Conservation (phyloP, 2,888 invertebrate species). For the Creontiades dilutus region DNA sequence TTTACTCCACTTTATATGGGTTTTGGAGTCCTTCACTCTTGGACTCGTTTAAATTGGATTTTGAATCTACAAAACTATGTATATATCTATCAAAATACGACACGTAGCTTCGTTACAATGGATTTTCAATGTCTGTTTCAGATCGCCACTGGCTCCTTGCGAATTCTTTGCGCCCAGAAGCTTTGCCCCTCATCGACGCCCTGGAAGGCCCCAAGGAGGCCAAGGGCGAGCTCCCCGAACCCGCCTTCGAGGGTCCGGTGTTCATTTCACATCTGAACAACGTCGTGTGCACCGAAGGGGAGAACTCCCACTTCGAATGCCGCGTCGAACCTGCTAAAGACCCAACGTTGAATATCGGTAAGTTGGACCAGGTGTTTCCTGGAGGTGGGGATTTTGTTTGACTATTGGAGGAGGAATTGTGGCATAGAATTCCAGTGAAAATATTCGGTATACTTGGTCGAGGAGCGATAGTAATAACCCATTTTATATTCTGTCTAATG, state of each 20-base stretch:
- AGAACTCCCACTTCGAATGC: constrained; percentile 93
- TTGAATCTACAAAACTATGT: too few species aligned
- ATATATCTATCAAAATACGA: too few species aligned
- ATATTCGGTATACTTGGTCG: too few species aligned
- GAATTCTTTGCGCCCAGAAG: constrained; percentile 93
- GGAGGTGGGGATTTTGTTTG: neutral
- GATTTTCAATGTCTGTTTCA: constrained; percentile 74
- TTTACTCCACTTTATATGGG: too few species aligned
- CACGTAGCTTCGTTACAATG: too few species aligned
- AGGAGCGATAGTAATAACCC: too few species aligned
- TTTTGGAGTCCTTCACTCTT: too few species aligned
- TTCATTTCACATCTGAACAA: constrained; percentile 95
- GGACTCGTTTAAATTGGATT: too few species aligned
- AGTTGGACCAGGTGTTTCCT: constrained; percentile 67
- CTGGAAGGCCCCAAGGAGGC: constrained; percentile 88
- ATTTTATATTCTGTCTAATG: too few species aligned
- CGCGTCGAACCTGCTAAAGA: constrained; percentile 95
- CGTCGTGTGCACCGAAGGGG: constrained; percentile 91
- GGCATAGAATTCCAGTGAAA: too few species aligned
- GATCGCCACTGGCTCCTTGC: constrained; percentile 93
- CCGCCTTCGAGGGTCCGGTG: constrained; percentile 90
- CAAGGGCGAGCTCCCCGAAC: constrained; percentile 86
- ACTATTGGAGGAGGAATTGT: neutral
- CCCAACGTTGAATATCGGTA: constrained; percentile 89
- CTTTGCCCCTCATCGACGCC: constrained; percentile 90